phyloP scores from a whole-genome alignment of 2,113 vertebrate genomes.

The Pelecanoides urinatrix region DNA sequence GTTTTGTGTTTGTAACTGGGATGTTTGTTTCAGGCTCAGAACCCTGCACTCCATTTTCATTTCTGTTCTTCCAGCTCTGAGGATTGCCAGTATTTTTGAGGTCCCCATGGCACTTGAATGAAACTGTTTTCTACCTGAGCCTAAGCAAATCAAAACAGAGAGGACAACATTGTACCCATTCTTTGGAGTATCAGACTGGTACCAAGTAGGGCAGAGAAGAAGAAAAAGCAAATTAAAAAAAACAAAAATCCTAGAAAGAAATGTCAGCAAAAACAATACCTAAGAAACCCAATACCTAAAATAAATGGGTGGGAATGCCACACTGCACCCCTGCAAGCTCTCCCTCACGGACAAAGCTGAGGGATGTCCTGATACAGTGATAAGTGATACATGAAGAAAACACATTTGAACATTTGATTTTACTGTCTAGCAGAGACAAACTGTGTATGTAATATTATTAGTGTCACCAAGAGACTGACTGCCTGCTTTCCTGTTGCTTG shows the following conservation, averaged over 20 bases:
- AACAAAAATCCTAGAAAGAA: not conserved
- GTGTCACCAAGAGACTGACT: slow-evolving; percentile 47
- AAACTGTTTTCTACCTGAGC: not conserved
- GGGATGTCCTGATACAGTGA: not conserved
- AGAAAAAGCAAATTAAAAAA: not conserved
- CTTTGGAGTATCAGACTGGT: not conserved
- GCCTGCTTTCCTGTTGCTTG: slow-evolving; percentile 48
- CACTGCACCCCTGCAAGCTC: not conserved
- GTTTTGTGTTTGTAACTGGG: accelerated
- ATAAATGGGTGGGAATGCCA: not conserved
- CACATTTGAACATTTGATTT: not conserved
- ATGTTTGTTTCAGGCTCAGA: not conserved
- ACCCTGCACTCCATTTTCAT: not conserved
- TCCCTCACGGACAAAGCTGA: not conserved
- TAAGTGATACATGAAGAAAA: not conserved
- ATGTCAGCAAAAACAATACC: not conserved
- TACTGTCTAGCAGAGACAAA: slow-evolving; percentile 2
- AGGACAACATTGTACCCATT: not conserved
- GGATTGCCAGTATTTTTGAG: not conserved
- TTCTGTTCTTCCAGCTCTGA: not conserved
- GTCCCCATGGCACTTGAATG: not conserved
- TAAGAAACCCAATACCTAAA: not conserved
- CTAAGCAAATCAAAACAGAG: not conserved
- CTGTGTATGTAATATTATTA: not conserved
- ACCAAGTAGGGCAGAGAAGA: not conserved